Conservation (phyloP, 2,113 vertebrate genomes). For the Mesocricetus auratus region DNA sequence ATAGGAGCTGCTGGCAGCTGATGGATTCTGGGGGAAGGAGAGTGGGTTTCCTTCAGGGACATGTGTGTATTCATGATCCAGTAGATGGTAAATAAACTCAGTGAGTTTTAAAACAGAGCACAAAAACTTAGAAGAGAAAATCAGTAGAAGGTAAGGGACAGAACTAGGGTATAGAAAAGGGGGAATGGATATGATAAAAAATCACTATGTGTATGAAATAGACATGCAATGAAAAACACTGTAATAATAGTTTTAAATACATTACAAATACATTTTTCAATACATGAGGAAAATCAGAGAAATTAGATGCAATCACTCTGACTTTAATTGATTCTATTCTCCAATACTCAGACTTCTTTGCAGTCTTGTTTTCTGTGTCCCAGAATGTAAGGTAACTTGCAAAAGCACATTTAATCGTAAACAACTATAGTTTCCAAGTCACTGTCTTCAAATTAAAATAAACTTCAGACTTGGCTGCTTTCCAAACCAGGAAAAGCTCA, state of each 20-base stretch:
- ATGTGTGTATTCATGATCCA: too few relatives aligned
- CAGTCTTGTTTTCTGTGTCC: not conserved
- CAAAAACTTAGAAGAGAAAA: not conserved
- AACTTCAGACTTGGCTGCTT: constrained; percentile 73
- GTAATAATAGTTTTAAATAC: not conserved
- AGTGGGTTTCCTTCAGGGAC: not conserved
- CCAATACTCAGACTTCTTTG: not conserved
- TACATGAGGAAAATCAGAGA: not conserved
- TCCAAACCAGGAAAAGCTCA: constrained; percentile 73
- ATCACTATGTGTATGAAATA: not conserved
- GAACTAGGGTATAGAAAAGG: not conserved
- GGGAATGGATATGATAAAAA: too few relatives aligned
- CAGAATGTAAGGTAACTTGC: constrained; percentile 26
- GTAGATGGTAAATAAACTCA: not conserved
- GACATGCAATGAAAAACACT: not conserved
- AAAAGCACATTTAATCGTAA: constrained; percentile 33
- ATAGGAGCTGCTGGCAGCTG: not conserved
- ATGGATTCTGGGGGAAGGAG: not conserved
- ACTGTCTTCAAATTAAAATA: constrained; percentile 68
- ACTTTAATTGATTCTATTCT: not conserved
- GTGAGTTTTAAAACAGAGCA: not conserved
- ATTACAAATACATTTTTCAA: not conserved
- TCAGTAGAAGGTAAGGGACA: not conserved
- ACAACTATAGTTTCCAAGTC: constrained; percentile 40
- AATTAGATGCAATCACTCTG: not conserved